Conservation (phyloP, 2,888 invertebrate genomes). For the Catocala nupta region DNA sequence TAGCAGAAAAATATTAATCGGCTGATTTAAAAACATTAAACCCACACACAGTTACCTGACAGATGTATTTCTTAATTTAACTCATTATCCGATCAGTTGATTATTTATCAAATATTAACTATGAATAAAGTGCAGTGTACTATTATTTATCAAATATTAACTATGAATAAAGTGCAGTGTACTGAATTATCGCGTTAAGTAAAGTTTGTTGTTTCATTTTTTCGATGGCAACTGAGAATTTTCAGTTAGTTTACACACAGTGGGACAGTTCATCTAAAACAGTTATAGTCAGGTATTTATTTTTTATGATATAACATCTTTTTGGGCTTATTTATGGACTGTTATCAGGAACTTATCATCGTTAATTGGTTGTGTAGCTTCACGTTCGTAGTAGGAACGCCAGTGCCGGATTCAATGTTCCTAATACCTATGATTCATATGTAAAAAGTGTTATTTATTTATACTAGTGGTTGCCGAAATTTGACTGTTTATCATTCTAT, state of each 20-base stretch:
- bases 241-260: slow-evolving; percentile 62
- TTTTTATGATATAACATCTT: not conserved
- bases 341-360: not conserved
- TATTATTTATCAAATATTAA: slow-evolving; percentile 22
- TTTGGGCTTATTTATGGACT: too few species aligned
- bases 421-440: too few species aligned
- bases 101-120: slow-evolving; percentile 24
- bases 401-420: too few species aligned
- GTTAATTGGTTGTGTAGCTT: too few species aligned
- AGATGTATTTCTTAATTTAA: slow-evolving; percentile 14
- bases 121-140: slow-evolving; percentile 21
- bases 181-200: slow-evolving; percentile 20
- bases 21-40: slow-evolving; percentile 10
- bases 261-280: slow-evolving; percentile 58
- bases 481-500: too few species aligned
- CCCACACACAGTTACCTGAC: not conserved
- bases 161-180: slow-evolving; percentile 23
- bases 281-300: slow-evolving; percentile 54
- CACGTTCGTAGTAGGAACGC: too few species aligned
- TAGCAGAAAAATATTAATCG: slow-evolving; percentile 3
- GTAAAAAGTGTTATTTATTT: too few species aligned
- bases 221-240: slow-evolving; percentile 50
- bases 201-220: slow-evolving; percentile 23
- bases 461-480: too few species aligned
- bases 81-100: too few species aligned